These are phyloP conservation scores for Aelia acuminata DNA, from an alignment of 2,888 invertebrate genomes.

Conservation along the genomic window DNA sequence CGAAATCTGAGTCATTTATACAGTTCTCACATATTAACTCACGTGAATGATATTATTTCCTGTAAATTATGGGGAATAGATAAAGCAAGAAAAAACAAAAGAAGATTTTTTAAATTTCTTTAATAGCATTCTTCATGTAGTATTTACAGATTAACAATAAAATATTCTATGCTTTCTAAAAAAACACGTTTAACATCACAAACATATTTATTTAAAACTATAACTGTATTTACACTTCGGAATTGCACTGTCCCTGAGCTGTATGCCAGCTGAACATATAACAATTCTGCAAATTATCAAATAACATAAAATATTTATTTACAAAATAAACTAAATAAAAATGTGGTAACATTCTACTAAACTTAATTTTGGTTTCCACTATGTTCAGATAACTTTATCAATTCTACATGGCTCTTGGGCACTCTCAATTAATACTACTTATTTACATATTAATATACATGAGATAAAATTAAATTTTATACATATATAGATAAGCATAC, in stretches of 20 bases:
- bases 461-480: slow-evolving; percentile 26
- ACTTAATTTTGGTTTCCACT: not conserved
- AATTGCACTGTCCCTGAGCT: slow-evolving; percentile 48
- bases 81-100: not conserved
- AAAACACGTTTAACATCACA: slow-evolving; percentile 28
- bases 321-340: not conserved
- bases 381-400: not conserved
- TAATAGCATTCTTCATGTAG: slow-evolving; percentile 13
- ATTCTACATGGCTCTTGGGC: not conserved
- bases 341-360: not conserved
- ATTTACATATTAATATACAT: slow-evolving; percentile 48
- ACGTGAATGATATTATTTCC: not conserved
- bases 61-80: not conserved
- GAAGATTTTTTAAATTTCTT: not conserved
- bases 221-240: slow-evolving; percentile 14
- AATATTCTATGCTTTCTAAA: slow-evolving; percentile 24
- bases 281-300: slow-evolving; percentile 8
- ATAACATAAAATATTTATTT: slow-evolving; percentile 9
- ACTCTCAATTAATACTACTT: not conserved
- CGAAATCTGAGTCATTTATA: not conserved
- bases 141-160: slow-evolving; percentile 41
- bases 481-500: slow-evolving; percentile 26
- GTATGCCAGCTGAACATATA: slow-evolving; percentile 33
- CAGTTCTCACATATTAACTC: not conserved
- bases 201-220: not conserved